Percentiles rank a stretch among this genome's conserved stretches.
phyloP scores from a whole-genome alignment of 2,113 vertebrate species.

The Pagrus major region DNA sequence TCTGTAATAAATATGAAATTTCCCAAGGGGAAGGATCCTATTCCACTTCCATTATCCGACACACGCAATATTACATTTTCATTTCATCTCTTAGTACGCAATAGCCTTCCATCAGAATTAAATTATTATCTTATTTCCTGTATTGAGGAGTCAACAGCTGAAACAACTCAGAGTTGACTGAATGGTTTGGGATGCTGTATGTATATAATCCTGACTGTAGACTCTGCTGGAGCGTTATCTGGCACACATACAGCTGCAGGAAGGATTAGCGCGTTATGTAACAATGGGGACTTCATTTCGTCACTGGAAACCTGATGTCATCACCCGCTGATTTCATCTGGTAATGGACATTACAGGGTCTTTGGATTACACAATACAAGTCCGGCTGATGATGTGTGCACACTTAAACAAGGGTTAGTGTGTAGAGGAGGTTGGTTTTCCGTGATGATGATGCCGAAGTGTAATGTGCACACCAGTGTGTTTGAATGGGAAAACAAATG shows the following conservation, averaged over 20 bases:
- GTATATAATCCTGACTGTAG: slow-evolving; percentile 47
- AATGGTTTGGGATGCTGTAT: slow-evolving; percentile 6
- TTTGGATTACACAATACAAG: slow-evolving; percentile 55
- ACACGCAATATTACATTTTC: slow-evolving; percentile 57
- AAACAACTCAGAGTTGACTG: slow-evolving; percentile 32
- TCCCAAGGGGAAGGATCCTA: slow-evolving; percentile 64
- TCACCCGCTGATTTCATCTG: slow-evolving; percentile 54
- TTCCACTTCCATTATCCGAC: slow-evolving; percentile 65
- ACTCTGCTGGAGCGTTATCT: slow-evolving; percentile 27
- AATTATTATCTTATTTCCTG: slow-evolving; percentile 56
- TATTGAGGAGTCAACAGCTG: slow-evolving; percentile 37
- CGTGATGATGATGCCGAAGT: slow-evolving; percentile 19
- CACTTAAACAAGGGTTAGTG: not conserved
- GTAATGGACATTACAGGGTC: slow-evolving; percentile 49
- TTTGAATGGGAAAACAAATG: not conserved
- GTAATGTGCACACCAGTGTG: not conserved
- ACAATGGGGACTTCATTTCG: slow-evolving; percentile 61
- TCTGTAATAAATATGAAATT: slow-evolving; percentile 74
- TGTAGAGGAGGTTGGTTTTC: slow-evolving; percentile 14
- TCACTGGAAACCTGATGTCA: slow-evolving; percentile 53
- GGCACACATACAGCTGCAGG: slow-evolving; percentile 34
- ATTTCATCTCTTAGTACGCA: slow-evolving; percentile 50
- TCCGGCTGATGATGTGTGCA: slow-evolving; percentile 2
- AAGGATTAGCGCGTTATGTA: slow-evolving; percentile 72
- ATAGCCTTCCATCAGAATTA: slow-evolving; percentile 48